Conservation (phyloP, 2,113 vertebrate species). For the Odontophorus gujanensis region DNA sequence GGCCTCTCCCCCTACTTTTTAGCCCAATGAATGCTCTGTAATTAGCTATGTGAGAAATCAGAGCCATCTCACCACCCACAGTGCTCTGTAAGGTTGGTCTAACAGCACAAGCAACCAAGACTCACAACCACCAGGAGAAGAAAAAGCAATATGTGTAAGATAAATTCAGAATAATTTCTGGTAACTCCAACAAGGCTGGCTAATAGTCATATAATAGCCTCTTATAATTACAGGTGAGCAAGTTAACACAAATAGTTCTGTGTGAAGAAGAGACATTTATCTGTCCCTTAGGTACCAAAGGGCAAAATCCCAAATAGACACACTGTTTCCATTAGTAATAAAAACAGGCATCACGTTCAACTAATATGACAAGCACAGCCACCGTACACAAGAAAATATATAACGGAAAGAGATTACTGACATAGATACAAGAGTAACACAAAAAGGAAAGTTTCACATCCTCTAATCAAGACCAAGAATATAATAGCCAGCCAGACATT, state of each 20-base stretch:
- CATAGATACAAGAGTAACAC: fast-evolving
- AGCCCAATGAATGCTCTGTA: not conserved
- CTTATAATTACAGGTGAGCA: not conserved
- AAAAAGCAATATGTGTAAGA: fast-evolving
- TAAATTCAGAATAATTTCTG: not conserved
- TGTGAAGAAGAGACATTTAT: not conserved
- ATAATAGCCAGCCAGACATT: not conserved
- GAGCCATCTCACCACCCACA: not conserved
- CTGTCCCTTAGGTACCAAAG: not conserved
- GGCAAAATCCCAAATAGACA: not conserved
- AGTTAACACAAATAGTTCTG: not conserved
- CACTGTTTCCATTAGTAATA: not conserved
- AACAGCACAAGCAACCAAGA: not conserved
- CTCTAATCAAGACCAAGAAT: not conserved
- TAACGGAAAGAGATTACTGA: not conserved
- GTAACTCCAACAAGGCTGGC: not conserved
- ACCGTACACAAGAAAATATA: not conserved
- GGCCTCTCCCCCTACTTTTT: not conserved
- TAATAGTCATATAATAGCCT: not conserved
- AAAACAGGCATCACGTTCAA: not conserved
- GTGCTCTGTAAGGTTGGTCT: not conserved
- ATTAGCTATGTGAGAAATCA: not conserved
- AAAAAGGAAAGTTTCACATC: not conserved
- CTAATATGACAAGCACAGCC: not conserved
- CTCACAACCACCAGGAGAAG: not conserved